Evolutionary conservation across 2,113 vertebrate genomes (phyloP).

Genomic region (Acinonyx jubatus): DNA sequence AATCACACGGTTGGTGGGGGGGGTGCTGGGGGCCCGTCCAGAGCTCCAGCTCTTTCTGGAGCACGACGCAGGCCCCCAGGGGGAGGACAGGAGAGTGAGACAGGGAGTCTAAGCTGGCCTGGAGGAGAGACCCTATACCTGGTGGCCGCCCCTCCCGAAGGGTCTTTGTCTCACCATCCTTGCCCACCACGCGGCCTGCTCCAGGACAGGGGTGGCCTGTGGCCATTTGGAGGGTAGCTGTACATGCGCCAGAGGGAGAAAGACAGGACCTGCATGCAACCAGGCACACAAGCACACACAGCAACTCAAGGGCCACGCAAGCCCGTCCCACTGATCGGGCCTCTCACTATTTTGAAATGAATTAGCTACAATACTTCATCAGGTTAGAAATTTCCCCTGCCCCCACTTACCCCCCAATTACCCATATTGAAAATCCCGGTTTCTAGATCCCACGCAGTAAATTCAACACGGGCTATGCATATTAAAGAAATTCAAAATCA

Average conservation of each 20-base stretch:
- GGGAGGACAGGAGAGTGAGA: too few species aligned
- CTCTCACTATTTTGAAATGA: background rate
- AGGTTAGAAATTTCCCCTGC: background rate
- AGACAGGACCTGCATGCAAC: fast-evolving
- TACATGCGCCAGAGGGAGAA: background rate
- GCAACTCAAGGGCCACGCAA: background rate
- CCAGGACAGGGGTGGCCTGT: background rate
- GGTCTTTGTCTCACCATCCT: background rate
- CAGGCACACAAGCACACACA: background rate
- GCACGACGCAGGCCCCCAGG: background rate
- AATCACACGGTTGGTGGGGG: too few species aligned
- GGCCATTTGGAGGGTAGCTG: background rate
- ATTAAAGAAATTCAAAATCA: background rate
- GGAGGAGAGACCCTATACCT: background rate
- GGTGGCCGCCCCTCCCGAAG: background rate
- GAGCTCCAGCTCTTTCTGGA: background rate
- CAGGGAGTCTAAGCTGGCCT: background rate
- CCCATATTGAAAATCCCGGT: too few species aligned
- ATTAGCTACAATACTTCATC: background rate
- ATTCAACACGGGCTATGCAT: background rate
- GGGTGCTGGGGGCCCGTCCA: background rate
- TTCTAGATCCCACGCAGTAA: background rate
- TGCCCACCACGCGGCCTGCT: background rate
- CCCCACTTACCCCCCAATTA: background rate
- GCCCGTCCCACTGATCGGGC: too few species aligned